Conservation (phyloP, 2,797 vertebrate species). For the Percopsis omiscomaycus region DNA sequence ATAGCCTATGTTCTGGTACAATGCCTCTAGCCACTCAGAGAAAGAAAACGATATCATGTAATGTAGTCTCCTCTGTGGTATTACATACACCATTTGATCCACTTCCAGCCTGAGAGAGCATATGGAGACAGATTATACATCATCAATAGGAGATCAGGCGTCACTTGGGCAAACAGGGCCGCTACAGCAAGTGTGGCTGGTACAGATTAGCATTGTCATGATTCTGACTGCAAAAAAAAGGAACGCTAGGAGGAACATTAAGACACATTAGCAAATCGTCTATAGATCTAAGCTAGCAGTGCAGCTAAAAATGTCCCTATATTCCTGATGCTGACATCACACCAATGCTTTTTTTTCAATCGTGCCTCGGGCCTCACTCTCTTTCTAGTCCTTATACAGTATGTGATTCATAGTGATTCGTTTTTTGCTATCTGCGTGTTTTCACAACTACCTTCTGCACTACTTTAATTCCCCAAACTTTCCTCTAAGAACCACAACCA, state of each 20-base stretch:
- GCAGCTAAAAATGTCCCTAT: slow-evolving; percentile 70
- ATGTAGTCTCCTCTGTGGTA: slow-evolving; percentile 10
- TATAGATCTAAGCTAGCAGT: slow-evolving; percentile 47
- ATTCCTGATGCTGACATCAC: slow-evolving; percentile 38
- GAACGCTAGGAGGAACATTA: too few species aligned
- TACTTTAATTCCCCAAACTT: slow-evolving; percentile 23
- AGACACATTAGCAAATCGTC: slow-evolving; percentile 35
- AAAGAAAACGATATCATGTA: not conserved
- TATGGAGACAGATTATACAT: slow-evolving; percentile 18
- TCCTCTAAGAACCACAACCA: slow-evolving; percentile 12
- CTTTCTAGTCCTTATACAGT: slow-evolving; percentile 18
- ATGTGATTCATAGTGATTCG: slow-evolving; percentile 22
- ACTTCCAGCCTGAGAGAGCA: slow-evolving; percentile 16
- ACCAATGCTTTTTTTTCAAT: slow-evolving; percentile 34
- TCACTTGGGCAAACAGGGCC: slow-evolving; percentile 15
- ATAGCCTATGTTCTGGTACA: slow-evolving; percentile 31
- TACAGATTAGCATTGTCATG: slow-evolving; percentile 16
- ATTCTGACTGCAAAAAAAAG: slow-evolving; percentile 14
- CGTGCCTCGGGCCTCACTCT: slow-evolving; percentile 4
- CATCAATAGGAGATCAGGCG: slow-evolving; percentile 23
- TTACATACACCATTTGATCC: slow-evolving; percentile 24
- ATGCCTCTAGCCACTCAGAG: slow-evolving; percentile 4
- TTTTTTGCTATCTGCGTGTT: slow-evolving; percentile 9
- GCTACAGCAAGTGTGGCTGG: slow-evolving; percentile 7
- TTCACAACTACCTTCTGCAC: slow-evolving; percentile 12